These are phyloP conservation scores for Baryphthengus martii DNA, from an alignment of 2,113 vertebrate species.

Conservation along the genomic window DNA sequence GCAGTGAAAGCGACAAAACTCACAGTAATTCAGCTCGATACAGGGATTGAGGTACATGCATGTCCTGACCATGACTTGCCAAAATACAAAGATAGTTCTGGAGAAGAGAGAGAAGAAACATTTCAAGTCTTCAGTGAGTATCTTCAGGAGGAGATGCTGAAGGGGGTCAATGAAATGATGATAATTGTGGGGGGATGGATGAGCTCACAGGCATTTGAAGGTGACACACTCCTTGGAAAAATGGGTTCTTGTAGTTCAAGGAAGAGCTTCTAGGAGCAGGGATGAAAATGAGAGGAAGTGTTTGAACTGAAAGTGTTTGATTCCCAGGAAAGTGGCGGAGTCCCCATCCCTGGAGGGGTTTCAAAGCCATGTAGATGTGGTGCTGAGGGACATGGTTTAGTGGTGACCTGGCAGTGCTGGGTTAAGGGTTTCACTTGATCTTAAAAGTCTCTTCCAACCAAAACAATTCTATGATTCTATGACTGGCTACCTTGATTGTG, in stretches of 20 bases:
- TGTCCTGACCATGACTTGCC: not conserved
- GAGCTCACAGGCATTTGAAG: not conserved
- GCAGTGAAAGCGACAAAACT: not conserved
- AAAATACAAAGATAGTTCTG: not conserved
- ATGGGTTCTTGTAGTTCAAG: not conserved
- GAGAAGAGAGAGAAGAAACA: not conserved
- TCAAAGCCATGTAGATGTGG: not conserved
- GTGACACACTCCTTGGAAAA: not conserved
- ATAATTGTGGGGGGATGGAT: not conserved
- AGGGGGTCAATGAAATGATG: not conserved
- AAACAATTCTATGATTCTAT: not conserved
- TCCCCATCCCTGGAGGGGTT: not conserved
- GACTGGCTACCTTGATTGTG: not conserved
- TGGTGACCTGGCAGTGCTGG: not conserved
- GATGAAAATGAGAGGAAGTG: not conserved
- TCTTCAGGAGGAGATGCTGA: not conserved
- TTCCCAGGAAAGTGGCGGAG: not conserved
- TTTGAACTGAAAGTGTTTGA: not conserved
- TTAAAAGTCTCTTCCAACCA: not conserved
- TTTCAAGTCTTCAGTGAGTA: not conserved
- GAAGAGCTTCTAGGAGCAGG: not conserved
- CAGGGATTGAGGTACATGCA: accelerated
- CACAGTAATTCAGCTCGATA: not conserved
- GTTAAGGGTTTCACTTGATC: not conserved
- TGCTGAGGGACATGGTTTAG: not conserved